Conservation (phyloP, 2,888 invertebrate genomes). For the Dynastes grantii region DNA sequence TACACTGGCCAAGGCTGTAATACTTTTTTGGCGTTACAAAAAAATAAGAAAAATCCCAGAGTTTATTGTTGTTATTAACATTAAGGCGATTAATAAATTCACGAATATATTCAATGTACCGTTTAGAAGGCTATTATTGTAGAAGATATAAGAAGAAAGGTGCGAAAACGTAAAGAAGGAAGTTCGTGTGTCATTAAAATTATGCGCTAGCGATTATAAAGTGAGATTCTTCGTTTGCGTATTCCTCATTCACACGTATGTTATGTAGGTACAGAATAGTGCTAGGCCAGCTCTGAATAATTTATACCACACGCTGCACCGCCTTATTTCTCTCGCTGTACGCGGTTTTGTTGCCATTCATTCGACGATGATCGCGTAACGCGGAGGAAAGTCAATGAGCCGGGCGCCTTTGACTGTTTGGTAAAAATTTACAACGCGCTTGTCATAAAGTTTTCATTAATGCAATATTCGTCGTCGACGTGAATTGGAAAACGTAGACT, state of each 20-base stretch:
- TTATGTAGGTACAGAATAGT: not conserved
- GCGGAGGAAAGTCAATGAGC: constrained; percentile 2
- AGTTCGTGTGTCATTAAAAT: constrained; percentile 11
- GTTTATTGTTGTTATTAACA: too few relatives aligned
- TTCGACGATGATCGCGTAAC: not conserved
- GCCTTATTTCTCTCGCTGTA: constrained; percentile 8
- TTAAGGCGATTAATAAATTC: too few relatives aligned
- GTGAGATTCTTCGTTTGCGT: constrained; percentile 1
- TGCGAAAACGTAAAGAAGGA: not conserved
- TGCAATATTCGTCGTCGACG: not conserved
- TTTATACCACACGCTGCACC: not conserved
- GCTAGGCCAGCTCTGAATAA: not conserved
- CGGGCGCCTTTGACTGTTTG: not conserved
- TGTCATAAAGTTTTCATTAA: not conserved
- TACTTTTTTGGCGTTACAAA: too few relatives aligned
- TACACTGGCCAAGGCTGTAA: too few relatives aligned
- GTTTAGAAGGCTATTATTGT: not conserved
- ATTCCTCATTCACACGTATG: constrained; percentile 8
- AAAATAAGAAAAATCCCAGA: too few relatives aligned
- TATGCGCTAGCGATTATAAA: constrained; percentile 17
- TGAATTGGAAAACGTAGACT: not conserved
- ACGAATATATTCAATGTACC: too few relatives aligned
- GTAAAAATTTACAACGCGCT: not conserved
- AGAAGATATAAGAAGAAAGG: not conserved
- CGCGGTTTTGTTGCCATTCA: not conserved